A percentile compares a stretch with the other conserved stretches of the same genome.
These are phyloP conservation scores for Gasteruption jaculator DNA, from an alignment of 2,888 invertebrate species.

Conservation along the genomic window DNA sequence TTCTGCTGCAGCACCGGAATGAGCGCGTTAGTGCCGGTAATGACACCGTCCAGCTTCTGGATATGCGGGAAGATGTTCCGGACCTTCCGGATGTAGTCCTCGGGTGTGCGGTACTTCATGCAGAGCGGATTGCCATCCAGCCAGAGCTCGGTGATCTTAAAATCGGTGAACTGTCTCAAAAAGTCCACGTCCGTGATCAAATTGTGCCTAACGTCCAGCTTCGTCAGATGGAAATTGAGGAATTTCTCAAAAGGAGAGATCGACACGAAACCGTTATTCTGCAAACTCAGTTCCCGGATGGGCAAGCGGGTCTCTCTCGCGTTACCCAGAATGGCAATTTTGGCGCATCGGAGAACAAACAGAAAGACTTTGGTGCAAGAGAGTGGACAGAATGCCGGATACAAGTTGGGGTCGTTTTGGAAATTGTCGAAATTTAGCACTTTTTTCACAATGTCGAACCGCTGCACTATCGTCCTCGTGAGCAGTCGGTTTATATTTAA, in stretches of 20 bases:
- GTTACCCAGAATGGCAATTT: constrained; percentile 25
- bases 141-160: constrained; percentile 44
- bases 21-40: constrained; percentile 35
- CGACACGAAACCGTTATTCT: constrained; percentile 34
- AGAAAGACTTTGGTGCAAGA: constrained; percentile 36
- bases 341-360: constrained; percentile 34
- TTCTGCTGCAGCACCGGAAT: constrained; percentile 31
- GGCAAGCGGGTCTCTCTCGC: constrained; percentile 32
- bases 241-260: constrained; percentile 38
- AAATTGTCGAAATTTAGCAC: constrained; percentile 41
- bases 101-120: constrained; percentile 27
- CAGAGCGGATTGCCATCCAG: constrained; percentile 48
- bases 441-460: constrained; percentile 36
- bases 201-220: constrained; percentile 42
- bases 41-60: constrained; percentile 41
- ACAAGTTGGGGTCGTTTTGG: constrained; percentile 34
- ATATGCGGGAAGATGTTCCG: constrained; percentile 40
- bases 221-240: constrained; percentile 35
- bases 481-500: constrained; percentile 35
- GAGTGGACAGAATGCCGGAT: constrained; percentile 41
- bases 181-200: constrained; percentile 33
- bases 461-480: constrained; percentile 29
- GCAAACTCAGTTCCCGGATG: constrained; percentile 40
- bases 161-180: constrained; percentile 40
- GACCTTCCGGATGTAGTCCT: constrained; percentile 40